Percentiles rank a stretch among this genome's conserved stretches.
phyloP scores from a whole-genome alignment of 2,797 vertebrate genomes.

The Aselliscus stoliczkanus region DNA sequence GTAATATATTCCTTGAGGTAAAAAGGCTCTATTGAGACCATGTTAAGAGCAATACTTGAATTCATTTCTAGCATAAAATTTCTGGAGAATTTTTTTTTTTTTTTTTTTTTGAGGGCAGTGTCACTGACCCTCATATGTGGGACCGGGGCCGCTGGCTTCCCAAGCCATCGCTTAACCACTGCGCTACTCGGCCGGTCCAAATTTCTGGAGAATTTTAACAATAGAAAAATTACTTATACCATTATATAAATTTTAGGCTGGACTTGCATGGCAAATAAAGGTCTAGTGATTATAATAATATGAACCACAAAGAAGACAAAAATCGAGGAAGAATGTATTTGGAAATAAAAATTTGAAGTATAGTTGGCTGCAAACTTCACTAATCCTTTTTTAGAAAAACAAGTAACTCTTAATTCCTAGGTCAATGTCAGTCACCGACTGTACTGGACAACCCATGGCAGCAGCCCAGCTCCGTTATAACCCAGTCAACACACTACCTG shows the following conservation, averaged over 20 bases:
- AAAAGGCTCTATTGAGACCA: background rate
- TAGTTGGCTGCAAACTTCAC: background rate
- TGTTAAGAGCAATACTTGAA: background rate
- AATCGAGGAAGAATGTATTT: background rate
- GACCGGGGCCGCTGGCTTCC: too few relatives aligned
- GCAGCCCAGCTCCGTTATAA: background rate
- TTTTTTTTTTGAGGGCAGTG: too few relatives aligned
- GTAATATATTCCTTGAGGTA: background rate
- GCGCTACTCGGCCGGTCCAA: too few relatives aligned
- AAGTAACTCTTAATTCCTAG: background rate
- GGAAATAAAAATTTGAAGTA: background rate
- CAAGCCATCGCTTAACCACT: too few relatives aligned
- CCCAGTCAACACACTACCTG: background rate
- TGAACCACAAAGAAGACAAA: background rate
- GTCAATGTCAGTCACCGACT: background rate
- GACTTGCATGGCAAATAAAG: background rate
- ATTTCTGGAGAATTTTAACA: background rate
- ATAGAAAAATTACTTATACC: background rate
- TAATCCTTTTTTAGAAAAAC: background rate
- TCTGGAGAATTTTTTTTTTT: conserved; percentile 13
- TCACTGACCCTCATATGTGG: too few relatives aligned
- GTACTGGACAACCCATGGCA: too few relatives aligned
- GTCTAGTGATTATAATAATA: background rate
- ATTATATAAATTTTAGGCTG: background rate
- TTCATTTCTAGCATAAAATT: background rate